phyloP scores from a whole-genome alignment of 2,888 invertebrate genomes.

The Melanostoma mellinum region DNA sequence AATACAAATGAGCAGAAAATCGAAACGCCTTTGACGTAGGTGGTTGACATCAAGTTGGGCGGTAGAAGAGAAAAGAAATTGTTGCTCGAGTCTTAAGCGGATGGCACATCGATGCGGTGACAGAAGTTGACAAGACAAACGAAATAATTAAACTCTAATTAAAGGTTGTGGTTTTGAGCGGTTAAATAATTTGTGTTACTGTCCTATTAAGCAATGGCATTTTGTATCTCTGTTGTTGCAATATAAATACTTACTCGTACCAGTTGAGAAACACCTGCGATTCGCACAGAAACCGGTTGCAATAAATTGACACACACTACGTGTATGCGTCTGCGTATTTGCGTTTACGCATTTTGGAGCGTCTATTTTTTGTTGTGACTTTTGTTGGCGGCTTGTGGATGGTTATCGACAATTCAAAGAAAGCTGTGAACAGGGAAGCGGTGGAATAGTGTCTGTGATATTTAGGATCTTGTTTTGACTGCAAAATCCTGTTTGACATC shows the following conservation, averaged over 20 bases:
- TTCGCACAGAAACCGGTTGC: not conserved
- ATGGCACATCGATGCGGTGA: not conserved
- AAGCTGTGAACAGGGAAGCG: no score
- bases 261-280: conserved; percentile 1
- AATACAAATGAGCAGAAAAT: not conserved
- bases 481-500: no score
- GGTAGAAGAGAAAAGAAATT: conserved; percentile 1
- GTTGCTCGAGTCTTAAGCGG: conserved; percentile 4
- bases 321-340: not conserved
- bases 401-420: no score
- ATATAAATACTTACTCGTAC: not conserved
- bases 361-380: no score
- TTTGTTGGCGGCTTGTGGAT: no score
- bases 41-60: not conserved
- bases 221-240: not conserved
- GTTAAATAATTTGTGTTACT: not conserved
- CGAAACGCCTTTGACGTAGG: not conserved
- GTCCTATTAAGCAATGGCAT: conserved; percentile 16
- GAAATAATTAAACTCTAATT: not conserved
- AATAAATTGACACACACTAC: conserved; percentile 16
- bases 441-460: no score
- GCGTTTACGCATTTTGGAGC: no score
- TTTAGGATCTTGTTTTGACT: no score
- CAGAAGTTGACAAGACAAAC: not conserved
- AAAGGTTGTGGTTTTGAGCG: not conserved